phyloP scores from a whole-genome alignment of 2,113 vertebrate species.

The Cercocebus atys region DNA sequence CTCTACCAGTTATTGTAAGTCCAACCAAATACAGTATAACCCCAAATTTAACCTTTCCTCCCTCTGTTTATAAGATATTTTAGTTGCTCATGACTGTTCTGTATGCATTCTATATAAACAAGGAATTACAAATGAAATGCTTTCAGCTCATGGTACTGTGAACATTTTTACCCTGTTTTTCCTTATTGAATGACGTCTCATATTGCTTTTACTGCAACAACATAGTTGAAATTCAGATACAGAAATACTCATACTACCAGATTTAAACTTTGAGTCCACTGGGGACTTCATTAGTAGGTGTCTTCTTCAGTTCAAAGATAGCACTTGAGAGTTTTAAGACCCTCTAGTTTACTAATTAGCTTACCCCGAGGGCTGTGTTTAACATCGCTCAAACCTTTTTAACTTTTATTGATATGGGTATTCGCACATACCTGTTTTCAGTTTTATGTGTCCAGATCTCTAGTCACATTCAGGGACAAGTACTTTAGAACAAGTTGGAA shows the following conservation, averaged over 20 bases:
- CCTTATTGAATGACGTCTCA: constrained; percentile 39
- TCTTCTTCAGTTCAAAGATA: constrained; percentile 87
- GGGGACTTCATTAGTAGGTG: constrained; percentile 88
- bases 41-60: neutral
- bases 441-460: constrained; percentile 72
- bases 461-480: constrained; percentile 78
- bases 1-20: neutral
- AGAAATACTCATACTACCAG: constrained; percentile 67
- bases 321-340: constrained; percentile 85
- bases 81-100: constrained; percentile 29
- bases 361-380: constrained; percentile 82
- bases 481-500: constrained; percentile 39
- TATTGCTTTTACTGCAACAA: constrained; percentile 59
- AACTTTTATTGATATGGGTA: constrained; percentile 83
- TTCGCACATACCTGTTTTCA: constrained; percentile 75
- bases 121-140: constrained; percentile 49
- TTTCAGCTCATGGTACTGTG: neutral
- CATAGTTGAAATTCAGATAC: constrained; percentile 81
- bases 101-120: constrained; percentile 31
- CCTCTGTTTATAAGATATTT: neutral
- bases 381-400: constrained; percentile 84
- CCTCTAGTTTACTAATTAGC: constrained; percentile 88
- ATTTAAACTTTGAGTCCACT: constrained; percentile 76
- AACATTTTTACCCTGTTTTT: constrained; percentile 3
- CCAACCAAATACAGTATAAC: neutral